phyloP scores from a whole-genome alignment of 1,140 invertebrate species.

The Rhagoletis zephyria region DNA sequence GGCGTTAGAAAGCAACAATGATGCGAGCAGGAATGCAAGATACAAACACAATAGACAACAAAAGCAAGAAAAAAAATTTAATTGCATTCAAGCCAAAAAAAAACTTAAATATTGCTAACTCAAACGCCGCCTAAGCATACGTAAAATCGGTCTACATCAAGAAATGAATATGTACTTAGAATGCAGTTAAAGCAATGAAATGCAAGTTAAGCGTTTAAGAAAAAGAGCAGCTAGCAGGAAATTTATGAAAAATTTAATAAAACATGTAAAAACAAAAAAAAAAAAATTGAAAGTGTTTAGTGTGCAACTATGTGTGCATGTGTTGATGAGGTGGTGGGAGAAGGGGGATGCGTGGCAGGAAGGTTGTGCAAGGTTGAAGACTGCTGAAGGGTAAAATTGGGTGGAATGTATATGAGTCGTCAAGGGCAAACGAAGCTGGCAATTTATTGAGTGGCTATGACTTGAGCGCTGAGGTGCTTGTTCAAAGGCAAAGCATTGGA shows the following conservation, averaged over 20 bases:
- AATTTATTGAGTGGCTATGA: neutral
- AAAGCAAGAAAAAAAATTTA: neutral
- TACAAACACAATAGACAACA: neutral
- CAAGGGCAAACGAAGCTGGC: neutral
- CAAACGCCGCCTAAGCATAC: too few species aligned
- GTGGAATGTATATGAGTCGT: neutral
- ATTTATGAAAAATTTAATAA: slow-evolving; percentile 43
- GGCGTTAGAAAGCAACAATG: neutral
- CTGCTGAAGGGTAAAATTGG: too few species aligned
- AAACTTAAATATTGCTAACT: neutral
- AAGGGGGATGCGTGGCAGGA: too few species aligned
- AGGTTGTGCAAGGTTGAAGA: too few species aligned
- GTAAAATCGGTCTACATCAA: neutral
- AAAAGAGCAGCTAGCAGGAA: slow-evolving; percentile 12
- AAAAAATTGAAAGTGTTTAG: neutral
- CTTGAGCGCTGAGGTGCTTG: neutral
- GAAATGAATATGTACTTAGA: neutral
- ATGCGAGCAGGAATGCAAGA: neutral
- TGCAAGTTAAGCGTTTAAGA: neutral
- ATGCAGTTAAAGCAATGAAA: neutral
- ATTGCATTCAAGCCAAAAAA: neutral
- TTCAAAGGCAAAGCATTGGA: neutral
- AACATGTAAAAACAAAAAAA: slow-evolving; percentile 14
- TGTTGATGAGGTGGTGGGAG: neutral
- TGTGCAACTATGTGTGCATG: neutral